These are phyloP conservation scores for Solea senegalensis DNA, from an alignment of 2,113 vertebrate genomes.

Conservation along the genomic window DNA sequence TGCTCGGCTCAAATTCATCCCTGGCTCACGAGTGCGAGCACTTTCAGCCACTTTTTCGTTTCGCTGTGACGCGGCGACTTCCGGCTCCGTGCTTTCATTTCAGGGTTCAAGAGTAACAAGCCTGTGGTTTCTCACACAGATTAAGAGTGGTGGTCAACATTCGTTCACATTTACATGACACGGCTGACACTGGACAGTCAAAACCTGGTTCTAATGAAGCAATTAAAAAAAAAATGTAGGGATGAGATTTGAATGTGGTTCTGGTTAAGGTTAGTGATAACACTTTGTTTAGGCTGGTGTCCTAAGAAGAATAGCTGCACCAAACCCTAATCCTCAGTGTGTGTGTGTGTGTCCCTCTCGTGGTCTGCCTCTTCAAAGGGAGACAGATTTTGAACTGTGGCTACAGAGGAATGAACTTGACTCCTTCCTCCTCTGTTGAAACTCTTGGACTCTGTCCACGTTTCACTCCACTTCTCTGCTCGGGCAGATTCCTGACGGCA, in stretches of 20 bases:
- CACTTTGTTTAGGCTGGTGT: no score
- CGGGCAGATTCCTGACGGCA: neutral
- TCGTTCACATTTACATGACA: neutral
- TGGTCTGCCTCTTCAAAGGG: conserved; percentile 14
- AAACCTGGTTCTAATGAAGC: no score
- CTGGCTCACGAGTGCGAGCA: neutral
- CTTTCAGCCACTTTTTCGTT: conserved; percentile 10
- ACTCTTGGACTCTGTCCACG: neutral
- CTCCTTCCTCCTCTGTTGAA: neutral
- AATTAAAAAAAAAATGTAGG: no score
- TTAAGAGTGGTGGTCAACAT: neutral
- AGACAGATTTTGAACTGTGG: conserved; percentile 11
- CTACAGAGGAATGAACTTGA: conserved; percentile 13
- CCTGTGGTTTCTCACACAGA: conserved; percentile 24
- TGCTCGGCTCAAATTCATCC: neutral
- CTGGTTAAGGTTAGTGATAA: no score
- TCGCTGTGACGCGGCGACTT: neutral
- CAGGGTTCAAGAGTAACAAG: neutral
- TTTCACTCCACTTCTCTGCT: neutral
- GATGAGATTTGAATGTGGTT: no score
- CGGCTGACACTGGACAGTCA: no score
- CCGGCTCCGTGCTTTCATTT: neutral
- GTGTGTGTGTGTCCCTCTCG: neutral
- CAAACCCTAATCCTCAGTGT: no score
- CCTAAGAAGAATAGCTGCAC: no score